Conservation (phyloP, 2,113 vertebrate genomes). For the Edolisoma coerulescens region DNA sequence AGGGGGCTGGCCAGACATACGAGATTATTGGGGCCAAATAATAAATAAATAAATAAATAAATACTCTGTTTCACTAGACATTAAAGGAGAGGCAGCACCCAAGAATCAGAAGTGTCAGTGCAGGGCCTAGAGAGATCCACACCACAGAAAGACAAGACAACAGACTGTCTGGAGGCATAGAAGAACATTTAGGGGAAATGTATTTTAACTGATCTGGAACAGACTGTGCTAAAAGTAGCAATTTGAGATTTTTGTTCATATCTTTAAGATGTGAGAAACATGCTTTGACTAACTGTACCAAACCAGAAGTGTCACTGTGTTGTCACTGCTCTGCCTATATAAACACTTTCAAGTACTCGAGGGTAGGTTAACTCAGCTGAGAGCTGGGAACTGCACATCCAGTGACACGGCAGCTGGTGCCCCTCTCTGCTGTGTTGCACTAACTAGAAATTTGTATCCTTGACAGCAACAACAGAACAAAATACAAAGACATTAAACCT, state of each 20-base stretch:
- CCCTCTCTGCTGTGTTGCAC: neutral
- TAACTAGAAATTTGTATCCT: neutral
- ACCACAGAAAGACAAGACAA: neutral
- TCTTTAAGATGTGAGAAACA: neutral
- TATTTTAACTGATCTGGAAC: neutral
- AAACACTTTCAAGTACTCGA: neutral
- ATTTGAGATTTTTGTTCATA: neutral
- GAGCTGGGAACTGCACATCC: neutral
- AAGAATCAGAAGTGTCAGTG: neutral
- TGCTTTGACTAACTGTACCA: neutral
- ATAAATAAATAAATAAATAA: neutral
- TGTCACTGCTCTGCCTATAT: neutral
- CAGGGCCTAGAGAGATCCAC: neutral
- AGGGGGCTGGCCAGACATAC: neutral
- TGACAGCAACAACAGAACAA: neutral
- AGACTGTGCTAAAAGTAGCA: neutral
- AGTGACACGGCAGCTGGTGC: neutral
- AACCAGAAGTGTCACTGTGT: rapidly evolving
- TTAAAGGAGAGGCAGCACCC: neutral
- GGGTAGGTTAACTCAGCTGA: neutral
- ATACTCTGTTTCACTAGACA: neutral
- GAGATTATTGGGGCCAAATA: neutral
- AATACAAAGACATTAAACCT: neutral
- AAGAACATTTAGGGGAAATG: neutral
- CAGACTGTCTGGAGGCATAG: neutral